Base-by-base conservation (phyloP, 2,888 invertebrate species). In the Atherix ibis region DNA sequence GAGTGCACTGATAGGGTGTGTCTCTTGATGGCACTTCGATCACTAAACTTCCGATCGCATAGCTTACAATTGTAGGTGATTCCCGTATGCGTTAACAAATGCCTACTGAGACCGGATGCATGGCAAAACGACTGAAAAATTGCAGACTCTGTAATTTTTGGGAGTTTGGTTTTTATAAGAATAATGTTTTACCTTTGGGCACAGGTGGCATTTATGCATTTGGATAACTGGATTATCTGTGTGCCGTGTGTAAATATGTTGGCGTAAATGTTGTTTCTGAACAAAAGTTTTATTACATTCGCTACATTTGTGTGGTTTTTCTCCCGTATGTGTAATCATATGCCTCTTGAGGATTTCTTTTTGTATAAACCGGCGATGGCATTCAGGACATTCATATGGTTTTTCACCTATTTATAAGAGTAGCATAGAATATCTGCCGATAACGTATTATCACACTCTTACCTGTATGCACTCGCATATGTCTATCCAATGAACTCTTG, bases 271-370 rank as follows among this genome's bases (percentile, higher is more conserved):
- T 44, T 73, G 71, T 42, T 77, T 74, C 54, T 81, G 81, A 1
- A 78, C 76, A 57, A 78, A 82, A 40, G 75, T 70, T 50, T 73
- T 74, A 1, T 67, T 62, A 48, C 82, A 82, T 40, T 61, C 57
- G 1, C 64, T 54, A 50, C 82, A 82, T 43, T 65, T 64, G 59
- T 71, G 73, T 6, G 80, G 80, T 38, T 75, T 76, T 32, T 67
- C 64, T 5, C 59, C 68, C 0, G 68, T 65, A 41, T 71, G 70
- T 0, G 64, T 67, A 52, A 73, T 67, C 48, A 67, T 54, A 52
- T 78, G 78, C 0, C 76, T 53, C 41, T 64, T 67, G 31, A 75
- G 62, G 44, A 80, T 76, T 52, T 75, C 77, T 36, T 73, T 73
- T 57, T 82, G 82, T n/a, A 75, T 71, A 54, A 82, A 82, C 31